Percentiles rank a stretch among this genome's conserved stretches.
Conservation (phyloP, 1,140 invertebrate genomes). For the Halictus rubicundus region DNA sequence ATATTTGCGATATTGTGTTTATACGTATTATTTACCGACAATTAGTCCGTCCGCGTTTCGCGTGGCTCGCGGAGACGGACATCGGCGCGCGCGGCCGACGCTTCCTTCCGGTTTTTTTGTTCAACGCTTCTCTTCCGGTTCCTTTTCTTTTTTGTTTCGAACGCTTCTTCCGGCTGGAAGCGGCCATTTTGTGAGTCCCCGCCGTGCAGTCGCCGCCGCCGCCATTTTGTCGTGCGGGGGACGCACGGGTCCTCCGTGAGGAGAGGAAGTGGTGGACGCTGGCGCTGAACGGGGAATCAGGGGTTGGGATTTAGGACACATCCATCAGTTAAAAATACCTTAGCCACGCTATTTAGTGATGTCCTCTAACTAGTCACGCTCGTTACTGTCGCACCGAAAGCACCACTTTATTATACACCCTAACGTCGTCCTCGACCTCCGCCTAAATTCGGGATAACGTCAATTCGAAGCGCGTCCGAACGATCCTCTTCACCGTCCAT, state of each 20-base stretch:
- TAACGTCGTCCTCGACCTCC: constrained; percentile 20
- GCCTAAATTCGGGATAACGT: constrained; percentile 47
- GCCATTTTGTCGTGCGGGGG: no score
- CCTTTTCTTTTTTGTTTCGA: no score
- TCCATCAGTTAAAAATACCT: constrained; percentile 71
- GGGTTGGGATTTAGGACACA: constrained; percentile 58
- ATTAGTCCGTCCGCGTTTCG: constrained; percentile 32
- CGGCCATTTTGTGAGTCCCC: background rate
- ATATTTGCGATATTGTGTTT: constrained; percentile 62
- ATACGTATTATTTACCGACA: constrained; percentile 63
- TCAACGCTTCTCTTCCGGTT: background rate
- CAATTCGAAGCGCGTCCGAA: constrained; percentile 44
- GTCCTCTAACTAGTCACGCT: constrained; percentile 44
- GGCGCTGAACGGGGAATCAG: constrained; percentile 32
- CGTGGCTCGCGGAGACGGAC: constrained; percentile 23
- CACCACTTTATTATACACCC: constrained; percentile 72
- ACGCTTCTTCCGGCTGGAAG: background rate
- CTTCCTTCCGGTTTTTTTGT: background rate
- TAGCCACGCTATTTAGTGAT: constrained; percentile 58
- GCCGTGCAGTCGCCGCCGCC: background rate
- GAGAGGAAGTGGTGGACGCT: constrained; percentile 44
- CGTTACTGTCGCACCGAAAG: constrained; percentile 60
- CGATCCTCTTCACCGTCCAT: background rate
- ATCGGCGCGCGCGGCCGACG: constrained; percentile 19
- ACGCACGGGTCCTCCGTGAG: constrained; percentile 10